phyloP scores from a whole-genome alignment of 2,113 vertebrate species.

The Gorsachius goisagi region DNA sequence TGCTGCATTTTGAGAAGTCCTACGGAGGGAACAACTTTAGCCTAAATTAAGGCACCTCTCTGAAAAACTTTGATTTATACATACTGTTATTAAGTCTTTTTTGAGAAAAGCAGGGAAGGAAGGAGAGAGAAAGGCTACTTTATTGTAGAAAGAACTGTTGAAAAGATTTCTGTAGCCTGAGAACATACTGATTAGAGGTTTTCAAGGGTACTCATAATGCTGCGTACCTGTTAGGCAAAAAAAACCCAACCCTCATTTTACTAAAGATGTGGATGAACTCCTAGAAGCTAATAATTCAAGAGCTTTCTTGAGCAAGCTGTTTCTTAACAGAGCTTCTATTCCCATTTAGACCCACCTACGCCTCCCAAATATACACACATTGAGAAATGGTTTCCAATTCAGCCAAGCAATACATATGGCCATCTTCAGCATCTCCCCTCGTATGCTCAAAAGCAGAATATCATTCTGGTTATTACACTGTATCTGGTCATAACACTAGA shows the following conservation, averaged over 20 bases:
- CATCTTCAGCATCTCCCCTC: neutral
- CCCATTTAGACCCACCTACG: neutral
- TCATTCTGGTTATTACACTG: neutral
- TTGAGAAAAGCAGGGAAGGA: neutral
- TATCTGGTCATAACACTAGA: neutral
- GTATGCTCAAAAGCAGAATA: neutral
- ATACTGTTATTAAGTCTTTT: neutral
- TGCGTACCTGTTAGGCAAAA: neutral
- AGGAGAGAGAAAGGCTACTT: neutral
- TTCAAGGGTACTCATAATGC: neutral
- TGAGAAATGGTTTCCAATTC: neutral
- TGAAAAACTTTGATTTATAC: neutral
- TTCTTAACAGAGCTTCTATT: neutral
- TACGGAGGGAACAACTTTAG: neutral
- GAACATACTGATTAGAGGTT: slow-evolving; percentile 3
- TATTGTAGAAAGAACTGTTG: neutral
- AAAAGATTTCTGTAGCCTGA: slow-evolving; percentile 2
- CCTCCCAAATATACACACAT: accelerated
- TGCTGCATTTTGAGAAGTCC: neutral
- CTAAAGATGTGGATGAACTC: neutral
- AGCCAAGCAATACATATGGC: neutral
- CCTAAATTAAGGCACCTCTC: neutral
- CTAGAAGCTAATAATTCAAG: neutral
- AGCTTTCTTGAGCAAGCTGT: neutral
- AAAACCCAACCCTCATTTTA: neutral